Conservation (phyloP, 2,797 vertebrate species). For the Girardinus metallicus region DNA sequence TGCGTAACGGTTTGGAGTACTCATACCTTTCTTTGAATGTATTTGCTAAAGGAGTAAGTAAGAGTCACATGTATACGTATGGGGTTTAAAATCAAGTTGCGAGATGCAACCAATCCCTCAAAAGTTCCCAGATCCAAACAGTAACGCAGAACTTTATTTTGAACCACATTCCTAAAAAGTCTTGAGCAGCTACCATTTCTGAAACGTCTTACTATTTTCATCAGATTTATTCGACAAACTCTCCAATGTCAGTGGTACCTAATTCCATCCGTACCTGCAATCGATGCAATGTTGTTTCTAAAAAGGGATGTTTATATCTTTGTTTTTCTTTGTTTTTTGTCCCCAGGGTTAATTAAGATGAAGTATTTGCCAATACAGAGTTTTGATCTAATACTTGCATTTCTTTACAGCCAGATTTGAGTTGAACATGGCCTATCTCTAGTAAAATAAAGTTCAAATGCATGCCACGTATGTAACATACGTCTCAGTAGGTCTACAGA, state of each 20-base stretch:
- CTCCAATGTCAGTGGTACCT: slow-evolving; percentile 8
- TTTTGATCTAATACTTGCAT: neutral
- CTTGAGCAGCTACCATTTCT: neutral
- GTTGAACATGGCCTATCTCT: neutral
- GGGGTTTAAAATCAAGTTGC: slow-evolving; percentile 41
- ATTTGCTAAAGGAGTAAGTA: slow-evolving; percentile 55
- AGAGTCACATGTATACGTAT: slow-evolving; percentile 32
- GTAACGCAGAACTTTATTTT: slow-evolving; percentile 5
- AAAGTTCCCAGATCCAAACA: slow-evolving; percentile 37
- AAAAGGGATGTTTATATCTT: neutral
- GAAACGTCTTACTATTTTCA: neutral
- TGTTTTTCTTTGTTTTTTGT: neutral
- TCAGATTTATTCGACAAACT: neutral
- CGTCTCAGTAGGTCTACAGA: neutral
- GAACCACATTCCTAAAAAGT: neutral
- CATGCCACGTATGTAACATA: too few species aligned
- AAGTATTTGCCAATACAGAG: slow-evolving; percentile 2
- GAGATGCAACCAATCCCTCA: slow-evolving; percentile 27
- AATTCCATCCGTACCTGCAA: neutral
- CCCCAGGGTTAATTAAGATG: neutral
- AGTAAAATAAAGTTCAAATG: neutral
- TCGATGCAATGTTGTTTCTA: neutral
- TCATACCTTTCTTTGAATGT: slow-evolving; percentile 59
- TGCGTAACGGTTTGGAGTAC: slow-evolving; percentile 51
- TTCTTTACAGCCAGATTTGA: neutral